Percentiles rank a stretch among this genome's conserved stretches.
Conservation (phyloP, 2,888 invertebrate genomes). For the Subacronicta megacephala region DNA sequence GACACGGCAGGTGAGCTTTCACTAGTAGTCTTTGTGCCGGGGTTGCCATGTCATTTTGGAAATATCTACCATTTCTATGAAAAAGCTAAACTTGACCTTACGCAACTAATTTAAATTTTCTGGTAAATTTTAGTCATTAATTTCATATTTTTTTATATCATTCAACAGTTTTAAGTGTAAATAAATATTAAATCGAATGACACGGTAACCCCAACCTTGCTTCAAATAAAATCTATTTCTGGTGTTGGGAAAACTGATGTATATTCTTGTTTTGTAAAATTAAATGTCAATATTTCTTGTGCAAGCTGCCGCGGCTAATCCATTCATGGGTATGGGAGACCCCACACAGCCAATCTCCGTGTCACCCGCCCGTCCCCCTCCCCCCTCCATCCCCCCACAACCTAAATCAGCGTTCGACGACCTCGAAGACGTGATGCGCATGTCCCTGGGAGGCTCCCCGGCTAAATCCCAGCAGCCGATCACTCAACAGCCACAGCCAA, state of each 20-base stretch:
- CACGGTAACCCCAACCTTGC: conserved; percentile 55
- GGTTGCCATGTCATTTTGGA: conserved; percentile 54
- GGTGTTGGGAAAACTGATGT: conserved; percentile 57
- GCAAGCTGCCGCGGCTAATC: conserved; percentile 91
- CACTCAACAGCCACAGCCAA: conserved; percentile 78
- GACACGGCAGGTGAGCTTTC: conserved; percentile 91
- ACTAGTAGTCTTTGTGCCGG: conserved; percentile 59
- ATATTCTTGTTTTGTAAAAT: conserved; percentile 48
- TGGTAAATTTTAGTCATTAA: not conserved
- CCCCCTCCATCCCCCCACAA: conserved; percentile 77
- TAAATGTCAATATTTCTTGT: conserved; percentile 67
- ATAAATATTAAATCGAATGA: conserved; percentile 24
- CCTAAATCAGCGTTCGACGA: conserved; percentile 92
- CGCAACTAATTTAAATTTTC: not conserved
- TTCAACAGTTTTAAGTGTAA: too few relatives aligned
- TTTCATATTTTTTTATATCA: too few relatives aligned
- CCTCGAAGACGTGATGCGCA: conserved; percentile 91
- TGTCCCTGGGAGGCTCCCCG: conserved; percentile 91
- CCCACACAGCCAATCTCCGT: conserved; percentile 82
- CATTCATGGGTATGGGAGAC: conserved; percentile 91
- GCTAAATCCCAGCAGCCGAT: conserved; percentile 76
- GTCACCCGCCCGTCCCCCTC: conserved; percentile 88
- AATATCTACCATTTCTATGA: conserved; percentile 32
- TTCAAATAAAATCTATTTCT: conserved; percentile 52
- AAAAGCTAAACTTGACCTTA: not conserved